Conservation (phyloP, 2,888 invertebrate genomes). For the Dryobotodes eremita region DNA sequence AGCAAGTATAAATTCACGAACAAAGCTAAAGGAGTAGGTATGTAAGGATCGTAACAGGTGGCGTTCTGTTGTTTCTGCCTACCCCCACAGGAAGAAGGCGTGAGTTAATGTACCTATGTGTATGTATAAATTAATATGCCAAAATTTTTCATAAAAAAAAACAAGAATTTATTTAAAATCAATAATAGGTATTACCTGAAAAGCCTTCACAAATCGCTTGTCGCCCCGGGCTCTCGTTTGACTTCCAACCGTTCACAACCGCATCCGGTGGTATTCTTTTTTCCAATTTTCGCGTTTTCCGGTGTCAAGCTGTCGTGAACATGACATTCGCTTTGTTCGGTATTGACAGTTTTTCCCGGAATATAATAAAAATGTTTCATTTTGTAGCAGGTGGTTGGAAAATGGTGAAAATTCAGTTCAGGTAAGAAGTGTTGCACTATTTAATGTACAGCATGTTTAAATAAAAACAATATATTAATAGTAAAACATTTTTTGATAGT, state of each 20-base stretch:
- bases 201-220: constrained; percentile 8
- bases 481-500: background rate
- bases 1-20: no score
- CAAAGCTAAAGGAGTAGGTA: no score
- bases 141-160: background rate
- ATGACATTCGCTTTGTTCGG: constrained; percentile 65
- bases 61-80: background rate
- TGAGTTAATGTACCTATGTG: no score
- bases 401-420: constrained; percentile 10
- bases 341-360: constrained; percentile 39
- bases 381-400: constrained; percentile 23
- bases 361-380: constrained; percentile 34
- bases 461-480: background rate
- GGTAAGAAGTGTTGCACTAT: background rate
- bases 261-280: constrained; percentile 69
- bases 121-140: background rate
- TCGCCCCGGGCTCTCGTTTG: constrained; percentile 66
- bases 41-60: no score
- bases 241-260: constrained; percentile 71
- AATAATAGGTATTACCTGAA: background rate
- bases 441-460: background rate
- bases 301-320: constrained; percentile 67
- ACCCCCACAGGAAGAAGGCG: background rate
- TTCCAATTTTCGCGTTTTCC: constrained; percentile 75
- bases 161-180: background rate